These are phyloP conservation scores for Redunca redunca DNA, from an alignment of 2,113 vertebrate genomes.

Conservation along the genomic window DNA sequence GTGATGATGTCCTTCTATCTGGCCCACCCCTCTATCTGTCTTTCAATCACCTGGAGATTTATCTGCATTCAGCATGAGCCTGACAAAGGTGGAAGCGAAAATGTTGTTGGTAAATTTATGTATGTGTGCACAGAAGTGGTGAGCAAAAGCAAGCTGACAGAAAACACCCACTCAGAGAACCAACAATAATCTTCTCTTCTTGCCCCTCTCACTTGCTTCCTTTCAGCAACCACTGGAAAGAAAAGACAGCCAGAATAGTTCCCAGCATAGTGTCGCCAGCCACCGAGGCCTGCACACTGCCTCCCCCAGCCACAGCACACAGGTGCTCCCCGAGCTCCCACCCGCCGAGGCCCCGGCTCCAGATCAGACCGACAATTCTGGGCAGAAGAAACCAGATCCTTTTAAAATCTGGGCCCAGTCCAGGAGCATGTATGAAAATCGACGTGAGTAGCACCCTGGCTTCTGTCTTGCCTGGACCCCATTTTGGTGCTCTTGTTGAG, in stretches of 20 bases:
- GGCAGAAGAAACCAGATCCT: constrained; percentile 97
- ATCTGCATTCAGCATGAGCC: constrained; percentile 57
- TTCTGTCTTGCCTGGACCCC: not conserved
- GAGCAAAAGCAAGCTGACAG: constrained; percentile 64
- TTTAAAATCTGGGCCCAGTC: constrained; percentile 99
- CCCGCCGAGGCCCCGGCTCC: constrained; percentile 78
- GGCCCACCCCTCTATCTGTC: constrained; percentile 60
- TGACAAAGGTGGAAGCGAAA: constrained; percentile 58
- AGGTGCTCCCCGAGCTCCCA: constrained; percentile 82
- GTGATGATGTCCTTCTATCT: constrained; percentile 64
- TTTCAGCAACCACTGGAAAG: constrained; percentile 94
- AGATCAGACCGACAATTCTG: constrained; percentile 88
- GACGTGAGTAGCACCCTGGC: constrained; percentile 92
- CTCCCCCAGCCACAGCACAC: constrained; percentile 88
- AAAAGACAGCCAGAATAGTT: constrained; percentile 99
- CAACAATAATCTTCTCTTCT: constrained; percentile 71
- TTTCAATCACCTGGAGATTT: constrained; percentile 60
- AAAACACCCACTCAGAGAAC: constrained; percentile 68
- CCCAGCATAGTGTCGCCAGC: constrained; percentile 95
- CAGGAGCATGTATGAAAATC: constrained; percentile 99
- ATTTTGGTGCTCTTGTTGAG: not conserved
- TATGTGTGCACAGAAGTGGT: constrained; percentile 53
- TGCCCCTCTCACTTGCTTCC: constrained; percentile 48
- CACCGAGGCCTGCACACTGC: constrained; percentile 92
- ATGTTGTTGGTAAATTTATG: constrained; percentile 64